These are phyloP conservation scores for Apamea anceps DNA, from an alignment of 2,888 invertebrate genomes.

Conservation along the genomic window DNA sequence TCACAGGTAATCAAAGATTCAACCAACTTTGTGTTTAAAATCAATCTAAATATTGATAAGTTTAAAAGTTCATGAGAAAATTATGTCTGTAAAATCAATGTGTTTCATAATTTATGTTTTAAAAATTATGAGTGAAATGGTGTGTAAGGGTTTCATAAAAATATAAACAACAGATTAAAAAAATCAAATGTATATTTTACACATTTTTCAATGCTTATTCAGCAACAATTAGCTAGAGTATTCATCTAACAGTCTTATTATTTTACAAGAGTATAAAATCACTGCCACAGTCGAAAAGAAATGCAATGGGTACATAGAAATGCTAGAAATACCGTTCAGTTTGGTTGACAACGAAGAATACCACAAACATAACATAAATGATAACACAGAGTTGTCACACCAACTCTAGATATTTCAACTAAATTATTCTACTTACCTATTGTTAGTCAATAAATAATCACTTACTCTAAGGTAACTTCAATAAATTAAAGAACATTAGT, in stretches of 20 bases:
- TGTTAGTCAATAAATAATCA: slow-evolving; percentile 88
- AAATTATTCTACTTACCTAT: slow-evolving; percentile 78
- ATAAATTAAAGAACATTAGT: slow-evolving; percentile 84
- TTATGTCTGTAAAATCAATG: slow-evolving; percentile 1
- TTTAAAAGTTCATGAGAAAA: slow-evolving; percentile 26
- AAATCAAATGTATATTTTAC: slow-evolving; percentile 81
- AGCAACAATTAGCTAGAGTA: slow-evolving; percentile 87
- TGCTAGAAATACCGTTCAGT: slow-evolving; percentile 71
- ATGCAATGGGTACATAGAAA: slow-evolving; percentile 86
- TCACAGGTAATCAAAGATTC: background rate
- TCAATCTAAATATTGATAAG: slow-evolving; percentile 16
- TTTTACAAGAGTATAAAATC: slow-evolving; percentile 88
- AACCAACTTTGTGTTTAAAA: slow-evolving; percentile 15
- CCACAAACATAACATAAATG: slow-evolving; percentile 65
- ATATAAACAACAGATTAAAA: slow-evolving; percentile 55
- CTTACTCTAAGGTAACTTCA: slow-evolving; percentile 89
- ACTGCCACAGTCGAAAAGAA: slow-evolving; percentile 81
- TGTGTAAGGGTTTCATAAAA: slow-evolving; percentile 41
- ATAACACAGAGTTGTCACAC: slow-evolving; percentile 60
- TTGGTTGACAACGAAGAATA: slow-evolving; percentile 68
- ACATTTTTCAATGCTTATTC: slow-evolving; percentile 79
- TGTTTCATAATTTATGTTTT: slow-evolving; percentile 1
- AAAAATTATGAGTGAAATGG: background rate
- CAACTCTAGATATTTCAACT: slow-evolving; percentile 70
- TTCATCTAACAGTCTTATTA: slow-evolving; percentile 89